phyloP scores from a whole-genome alignment of 2,888 invertebrate species.

The Lymantria monacha region DNA sequence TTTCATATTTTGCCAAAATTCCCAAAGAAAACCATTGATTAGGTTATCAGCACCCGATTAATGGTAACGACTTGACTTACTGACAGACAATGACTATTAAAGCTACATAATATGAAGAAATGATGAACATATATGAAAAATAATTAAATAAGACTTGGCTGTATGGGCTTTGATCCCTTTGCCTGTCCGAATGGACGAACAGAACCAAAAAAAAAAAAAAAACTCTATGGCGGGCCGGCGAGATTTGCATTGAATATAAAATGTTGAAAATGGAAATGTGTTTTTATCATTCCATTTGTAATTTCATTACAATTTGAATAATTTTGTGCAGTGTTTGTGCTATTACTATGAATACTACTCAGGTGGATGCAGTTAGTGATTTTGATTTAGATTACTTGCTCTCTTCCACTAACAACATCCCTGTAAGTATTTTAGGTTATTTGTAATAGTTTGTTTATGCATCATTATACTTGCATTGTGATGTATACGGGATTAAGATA shows the following conservation, averaged over 20 bases:
- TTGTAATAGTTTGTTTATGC: neutral
- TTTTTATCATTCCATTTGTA: neutral
- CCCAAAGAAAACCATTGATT: too few species aligned
- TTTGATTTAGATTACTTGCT: slow-evolving; percentile 58
- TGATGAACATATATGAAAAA: too few species aligned
- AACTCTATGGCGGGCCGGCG: neutral
- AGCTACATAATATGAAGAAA: too few species aligned
- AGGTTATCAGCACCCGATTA: too few species aligned
- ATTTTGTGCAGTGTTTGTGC: neutral
- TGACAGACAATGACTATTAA: too few species aligned
- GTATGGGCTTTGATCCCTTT: too few species aligned
- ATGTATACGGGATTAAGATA: neutral
- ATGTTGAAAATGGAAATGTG: neutral
- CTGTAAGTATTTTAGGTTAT: slow-evolving; percentile 50
- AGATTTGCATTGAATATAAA: neutral
- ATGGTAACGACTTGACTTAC: too few species aligned
- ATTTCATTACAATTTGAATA: neutral
- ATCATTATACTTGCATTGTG: neutral
- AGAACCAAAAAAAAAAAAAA: too few species aligned
- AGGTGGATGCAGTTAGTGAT: slow-evolving; percentile 38
- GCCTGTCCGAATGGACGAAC: too few species aligned
- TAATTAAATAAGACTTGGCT: too few species aligned
- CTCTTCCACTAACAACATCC: slow-evolving; percentile 35
- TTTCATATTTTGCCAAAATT: too few species aligned
- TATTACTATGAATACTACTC: slow-evolving; percentile 23